Evolutionary conservation across 2,797 vertebrate species (phyloP).

Genomic region (Rhynchonycteris naso): DNA sequence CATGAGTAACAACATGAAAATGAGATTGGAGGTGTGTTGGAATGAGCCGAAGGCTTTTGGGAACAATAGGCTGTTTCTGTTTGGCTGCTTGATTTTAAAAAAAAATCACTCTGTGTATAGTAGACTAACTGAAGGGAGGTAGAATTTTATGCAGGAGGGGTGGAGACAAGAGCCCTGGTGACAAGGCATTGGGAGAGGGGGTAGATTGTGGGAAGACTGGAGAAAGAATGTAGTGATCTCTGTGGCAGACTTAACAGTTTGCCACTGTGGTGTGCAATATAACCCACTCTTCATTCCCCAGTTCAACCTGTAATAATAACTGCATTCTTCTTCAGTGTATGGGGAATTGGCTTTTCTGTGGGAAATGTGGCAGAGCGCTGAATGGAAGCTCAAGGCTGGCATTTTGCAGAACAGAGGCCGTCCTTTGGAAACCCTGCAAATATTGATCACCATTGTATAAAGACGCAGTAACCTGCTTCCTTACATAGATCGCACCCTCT

Average conservation of each 20-base stretch:
- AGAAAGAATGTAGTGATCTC: not conserved
- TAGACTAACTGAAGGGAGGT: not conserved
- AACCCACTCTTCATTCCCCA: not conserved
- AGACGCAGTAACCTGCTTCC: not conserved
- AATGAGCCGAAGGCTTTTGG: not conserved
- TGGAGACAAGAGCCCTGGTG: not conserved
- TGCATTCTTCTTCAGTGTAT: not conserved
- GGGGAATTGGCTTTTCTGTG: not conserved
- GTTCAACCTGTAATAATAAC: not conserved
- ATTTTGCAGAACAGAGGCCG: not conserved
- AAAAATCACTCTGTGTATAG: not conserved
- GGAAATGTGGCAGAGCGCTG: not conserved
- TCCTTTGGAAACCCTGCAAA: not conserved
- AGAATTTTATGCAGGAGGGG: not conserved
- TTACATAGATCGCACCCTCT: not conserved
- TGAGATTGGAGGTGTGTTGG: not conserved
- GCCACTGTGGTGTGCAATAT: not conserved
- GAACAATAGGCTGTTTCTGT: not conserved
- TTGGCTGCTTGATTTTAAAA: not conserved
- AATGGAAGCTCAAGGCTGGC: not conserved
- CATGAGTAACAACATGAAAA: slow-evolving; percentile 51
- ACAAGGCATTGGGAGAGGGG: not conserved
- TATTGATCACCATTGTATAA: not conserved
- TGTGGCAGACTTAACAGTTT: not conserved
- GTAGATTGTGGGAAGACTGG: not conserved